phyloP scores from a whole-genome alignment of 2,797 vertebrate species.

The Nannoperca australis region DNA sequence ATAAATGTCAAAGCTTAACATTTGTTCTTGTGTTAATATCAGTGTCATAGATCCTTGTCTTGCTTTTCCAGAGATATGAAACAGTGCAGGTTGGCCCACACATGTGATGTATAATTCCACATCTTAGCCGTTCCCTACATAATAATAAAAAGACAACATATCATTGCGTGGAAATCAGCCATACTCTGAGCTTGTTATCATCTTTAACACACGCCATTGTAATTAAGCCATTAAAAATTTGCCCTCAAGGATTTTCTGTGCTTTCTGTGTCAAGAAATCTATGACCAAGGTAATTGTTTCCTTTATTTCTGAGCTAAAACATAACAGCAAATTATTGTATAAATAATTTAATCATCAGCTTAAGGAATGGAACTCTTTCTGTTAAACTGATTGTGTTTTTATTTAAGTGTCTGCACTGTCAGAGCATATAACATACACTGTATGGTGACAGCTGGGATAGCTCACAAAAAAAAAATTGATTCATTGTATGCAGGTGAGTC shows the following conservation, averaged over 20 bases:
- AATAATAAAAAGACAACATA: conserved; percentile 61
- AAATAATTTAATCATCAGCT: conserved; percentile 71
- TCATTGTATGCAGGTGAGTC: conserved; percentile 71
- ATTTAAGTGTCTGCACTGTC: conserved; percentile 14
- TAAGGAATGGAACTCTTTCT: conserved; percentile 43
- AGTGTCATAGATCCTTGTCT: conserved; percentile 42
- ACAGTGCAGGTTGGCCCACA: conserved; percentile 62
- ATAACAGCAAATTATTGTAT: conserved; percentile 65
- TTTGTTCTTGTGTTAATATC: conserved; percentile 49
- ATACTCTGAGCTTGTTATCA: conserved; percentile 59
- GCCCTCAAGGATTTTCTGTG: conserved; percentile 76
- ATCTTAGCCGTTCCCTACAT: conserved; percentile 55
- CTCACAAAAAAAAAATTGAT: conserved; percentile 45
- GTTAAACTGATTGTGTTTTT: conserved; percentile 20
- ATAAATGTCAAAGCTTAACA: conserved; percentile 30
- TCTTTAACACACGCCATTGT: conserved; percentile 69
- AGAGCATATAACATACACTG: conserved; percentile 14
- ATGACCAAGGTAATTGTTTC: conserved; percentile 72
- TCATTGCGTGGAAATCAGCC: conserved; percentile 74
- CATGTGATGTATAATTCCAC: conserved; percentile 72
- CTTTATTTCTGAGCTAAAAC: conserved; percentile 63
- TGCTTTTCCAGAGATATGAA: conserved; percentile 39
- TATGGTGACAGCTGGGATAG: conserved; percentile 37
- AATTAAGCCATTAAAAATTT: conserved; percentile 83
- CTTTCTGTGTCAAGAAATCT: conserved; percentile 52